A percentile compares a stretch with the other conserved stretches of the same genome.
Evolutionary conservation across 2,797 vertebrate species (phyloP).

Genomic region (Discoglossus pictus): DNA sequence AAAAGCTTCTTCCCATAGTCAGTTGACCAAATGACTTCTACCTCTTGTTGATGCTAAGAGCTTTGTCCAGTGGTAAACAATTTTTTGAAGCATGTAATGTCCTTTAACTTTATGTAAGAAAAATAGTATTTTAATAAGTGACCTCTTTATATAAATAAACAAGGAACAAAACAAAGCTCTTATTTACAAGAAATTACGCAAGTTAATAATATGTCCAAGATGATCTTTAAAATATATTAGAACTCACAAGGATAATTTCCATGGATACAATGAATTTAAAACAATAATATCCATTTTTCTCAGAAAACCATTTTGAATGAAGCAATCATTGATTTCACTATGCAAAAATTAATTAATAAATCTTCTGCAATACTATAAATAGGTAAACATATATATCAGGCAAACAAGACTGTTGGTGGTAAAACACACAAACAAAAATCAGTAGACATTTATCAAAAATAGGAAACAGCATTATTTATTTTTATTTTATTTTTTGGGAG

Average conservation of each 20-base stretch:
- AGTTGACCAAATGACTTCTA: no score
- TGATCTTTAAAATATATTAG: background rate
- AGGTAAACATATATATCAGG: no score
- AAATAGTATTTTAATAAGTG: background rate
- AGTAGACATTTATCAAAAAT: no score
- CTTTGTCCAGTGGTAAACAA: no score
- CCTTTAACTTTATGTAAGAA: background rate
- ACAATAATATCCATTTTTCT: conserved; percentile 28
- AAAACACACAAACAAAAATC: no score
- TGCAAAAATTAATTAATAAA: no score
- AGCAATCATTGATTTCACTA: conserved; percentile 2
- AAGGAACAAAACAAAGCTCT: conserved; percentile 5
- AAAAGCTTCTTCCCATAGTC: no score
- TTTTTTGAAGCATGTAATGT: background rate
- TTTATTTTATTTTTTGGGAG: no score
- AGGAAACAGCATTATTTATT: no score
- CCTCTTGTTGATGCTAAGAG: no score
- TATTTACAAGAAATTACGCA: conserved; percentile 3
- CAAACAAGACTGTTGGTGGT: no score
- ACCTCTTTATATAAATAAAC: background rate
- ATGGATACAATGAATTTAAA: conserved; percentile 32
- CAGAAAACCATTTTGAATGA: conserved; percentile 11
- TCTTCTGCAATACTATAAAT: no score
- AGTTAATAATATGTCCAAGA: background rate
- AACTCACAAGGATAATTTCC: conserved; percentile 26